Conservation (phyloP, 2,888 invertebrate genomes). For the Cotesia congregata region DNA sequence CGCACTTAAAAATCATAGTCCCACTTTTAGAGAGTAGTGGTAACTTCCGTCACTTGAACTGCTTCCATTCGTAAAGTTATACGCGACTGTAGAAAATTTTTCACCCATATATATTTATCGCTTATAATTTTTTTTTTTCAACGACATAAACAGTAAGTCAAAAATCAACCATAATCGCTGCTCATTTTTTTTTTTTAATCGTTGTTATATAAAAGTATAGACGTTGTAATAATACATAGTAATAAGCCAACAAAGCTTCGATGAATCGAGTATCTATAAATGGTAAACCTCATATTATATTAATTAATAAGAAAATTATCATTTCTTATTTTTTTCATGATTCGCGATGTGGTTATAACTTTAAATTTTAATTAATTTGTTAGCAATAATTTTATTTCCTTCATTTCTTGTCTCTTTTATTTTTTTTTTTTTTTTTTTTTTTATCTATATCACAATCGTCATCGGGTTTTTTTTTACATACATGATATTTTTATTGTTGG, state of each 20-base stretch:
- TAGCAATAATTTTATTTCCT: constrained; percentile 23
- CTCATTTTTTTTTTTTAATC: constrained; percentile 24
- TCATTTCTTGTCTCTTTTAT: constrained; percentile 44
- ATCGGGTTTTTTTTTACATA: constrained; percentile 56
- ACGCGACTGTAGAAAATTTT: constrained; percentile 15
- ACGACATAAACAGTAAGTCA: constrained; percentile 29
- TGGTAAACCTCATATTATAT: not conserved
- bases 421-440: constrained; percentile 35
- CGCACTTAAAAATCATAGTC: constrained; percentile 22
- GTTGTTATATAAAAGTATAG: constrained; percentile 21
- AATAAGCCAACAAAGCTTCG: constrained; percentile 29
- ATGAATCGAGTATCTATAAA: constrained; percentile 33
- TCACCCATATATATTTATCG: not conserved
- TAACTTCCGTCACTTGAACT: constrained; percentile 18
- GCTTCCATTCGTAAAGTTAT: constrained; percentile 19
- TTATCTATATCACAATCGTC: constrained; percentile 52
- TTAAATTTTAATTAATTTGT: constrained; percentile 16
- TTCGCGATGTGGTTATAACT: constrained; percentile 37
- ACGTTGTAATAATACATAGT: constrained; percentile 8
- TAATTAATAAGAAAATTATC: not conserved
- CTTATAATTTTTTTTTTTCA: constrained; percentile 20
- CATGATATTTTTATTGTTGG: constrained; percentile 67
- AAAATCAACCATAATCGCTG: constrained; percentile 13
- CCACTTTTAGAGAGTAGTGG: constrained; percentile 17
- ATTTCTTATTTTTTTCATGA: constrained; percentile 17